Evolutionary conservation across 2,797 vertebrate genomes (phyloP).

Genomic region (Diceros bicornis): DNA sequence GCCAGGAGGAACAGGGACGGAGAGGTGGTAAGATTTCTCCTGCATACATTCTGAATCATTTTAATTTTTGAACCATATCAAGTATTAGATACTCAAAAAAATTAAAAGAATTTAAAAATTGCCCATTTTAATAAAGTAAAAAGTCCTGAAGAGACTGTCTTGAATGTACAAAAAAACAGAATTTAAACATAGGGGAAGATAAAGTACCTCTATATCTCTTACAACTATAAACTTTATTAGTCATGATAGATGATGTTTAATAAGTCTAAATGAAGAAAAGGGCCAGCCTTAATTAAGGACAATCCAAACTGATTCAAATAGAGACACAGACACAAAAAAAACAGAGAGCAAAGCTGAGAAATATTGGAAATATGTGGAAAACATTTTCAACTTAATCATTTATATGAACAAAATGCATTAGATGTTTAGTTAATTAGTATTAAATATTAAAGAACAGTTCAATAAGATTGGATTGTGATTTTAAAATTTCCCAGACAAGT

Average conservation of each 20-base stretch:
- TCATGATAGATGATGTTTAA: neutral
- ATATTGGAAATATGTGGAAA: slow-evolving; percentile 51
- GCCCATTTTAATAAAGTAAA: neutral
- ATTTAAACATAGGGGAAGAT: neutral
- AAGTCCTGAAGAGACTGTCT: neutral
- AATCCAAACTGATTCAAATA: slow-evolving; percentile 37
- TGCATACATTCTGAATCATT: neutral
- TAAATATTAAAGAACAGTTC: slow-evolving; percentile 63
- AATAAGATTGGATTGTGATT: slow-evolving; percentile 34
- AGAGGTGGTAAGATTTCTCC: neutral
- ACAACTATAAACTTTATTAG: neutral
- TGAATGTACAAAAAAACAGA: neutral
- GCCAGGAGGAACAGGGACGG: neutral
- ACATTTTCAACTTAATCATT: slow-evolving; percentile 55
- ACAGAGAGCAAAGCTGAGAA: slow-evolving; percentile 25
- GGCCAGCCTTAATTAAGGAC: neutral
- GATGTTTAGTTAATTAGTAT: slow-evolving; percentile 11
- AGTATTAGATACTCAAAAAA: neutral
- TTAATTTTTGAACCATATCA: slow-evolving; percentile 23
- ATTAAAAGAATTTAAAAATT: slow-evolving; percentile 6
- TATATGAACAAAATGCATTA: slow-evolving; percentile 59
- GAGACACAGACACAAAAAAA: slow-evolving; percentile 11
- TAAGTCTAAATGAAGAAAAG: slow-evolving; percentile 22
- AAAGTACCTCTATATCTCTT: neutral
- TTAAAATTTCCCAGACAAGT: neutral